Conservation (phyloP, 1,140 invertebrate genomes). For the Saccostrea glomerata region DNA sequence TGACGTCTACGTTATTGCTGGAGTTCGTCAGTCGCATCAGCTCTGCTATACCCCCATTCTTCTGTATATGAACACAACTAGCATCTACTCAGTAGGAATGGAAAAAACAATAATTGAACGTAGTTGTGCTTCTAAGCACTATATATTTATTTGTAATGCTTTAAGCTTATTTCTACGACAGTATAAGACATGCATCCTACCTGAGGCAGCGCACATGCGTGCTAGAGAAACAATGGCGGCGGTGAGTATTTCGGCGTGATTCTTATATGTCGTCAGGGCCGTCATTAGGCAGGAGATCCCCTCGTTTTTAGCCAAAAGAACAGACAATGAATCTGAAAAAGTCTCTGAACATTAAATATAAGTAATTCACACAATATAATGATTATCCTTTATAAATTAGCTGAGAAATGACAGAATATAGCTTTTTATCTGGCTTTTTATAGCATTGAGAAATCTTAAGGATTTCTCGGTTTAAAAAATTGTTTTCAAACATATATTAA, state of each 20-base stretch:
- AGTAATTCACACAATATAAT: too few relatives aligned
- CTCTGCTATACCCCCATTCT: conserved; percentile 56
- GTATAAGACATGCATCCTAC: conserved; percentile 25
- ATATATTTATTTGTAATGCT: background rate
- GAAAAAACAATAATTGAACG: background rate
- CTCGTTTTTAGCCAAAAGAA: conserved; percentile 61
- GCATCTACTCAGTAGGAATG: conserved; percentile 53
- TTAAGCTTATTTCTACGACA: background rate
- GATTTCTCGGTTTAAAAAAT: too few relatives aligned
- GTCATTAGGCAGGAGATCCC: conserved; percentile 57
- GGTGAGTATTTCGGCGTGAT: conserved; percentile 57
- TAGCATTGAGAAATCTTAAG: too few relatives aligned
- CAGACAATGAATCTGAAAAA: conserved; percentile 60
- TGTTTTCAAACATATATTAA: too few relatives aligned
- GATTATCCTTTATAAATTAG: too few relatives aligned
- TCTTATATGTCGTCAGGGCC: conserved; percentile 59
- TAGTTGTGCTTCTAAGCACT: background rate
- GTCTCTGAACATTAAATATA: too few relatives aligned
- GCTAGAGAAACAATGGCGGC: conserved; percentile 60
- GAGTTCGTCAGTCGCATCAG: conserved; percentile 49
- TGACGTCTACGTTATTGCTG: conserved; percentile 54
- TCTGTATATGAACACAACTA: conserved; percentile 62
- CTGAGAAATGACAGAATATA: too few relatives aligned
- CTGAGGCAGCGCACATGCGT: conserved; percentile 61
- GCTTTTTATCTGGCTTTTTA: too few relatives aligned